A percentile compares a stretch with the other conserved stretches of the same genome.
phyloP scores from a whole-genome alignment of 2,888 invertebrate genomes.

The Sarcophaga rosellei region DNA sequence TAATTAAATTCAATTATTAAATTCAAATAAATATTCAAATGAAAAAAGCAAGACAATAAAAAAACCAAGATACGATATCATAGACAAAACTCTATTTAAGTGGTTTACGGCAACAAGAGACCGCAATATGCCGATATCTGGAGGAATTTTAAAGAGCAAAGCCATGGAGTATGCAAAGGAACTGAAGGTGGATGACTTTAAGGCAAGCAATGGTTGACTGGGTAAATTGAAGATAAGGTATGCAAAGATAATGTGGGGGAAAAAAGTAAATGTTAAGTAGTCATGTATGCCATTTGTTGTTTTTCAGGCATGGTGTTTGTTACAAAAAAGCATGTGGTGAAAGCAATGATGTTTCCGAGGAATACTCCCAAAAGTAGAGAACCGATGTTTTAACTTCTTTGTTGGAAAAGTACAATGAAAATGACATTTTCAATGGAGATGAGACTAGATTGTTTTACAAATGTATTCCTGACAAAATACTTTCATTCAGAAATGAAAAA shows the following conservation, averaged over 20 bases:
- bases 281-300: background rate
- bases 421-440: conserved; percentile 4
- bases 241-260: background rate
- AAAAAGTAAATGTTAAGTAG: too few relatives aligned
- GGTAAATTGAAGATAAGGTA: conserved; percentile 18
- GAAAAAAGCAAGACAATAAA: conserved; percentile 1
- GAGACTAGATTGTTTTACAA: conserved; percentile 20
- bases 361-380: conserved; percentile 17
- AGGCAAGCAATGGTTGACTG: conserved; percentile 28
- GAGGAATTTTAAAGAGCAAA: conserved; percentile 20
- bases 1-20: too few relatives aligned
- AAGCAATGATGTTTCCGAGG: conserved; percentile 25
- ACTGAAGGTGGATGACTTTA: conserved; percentile 25
- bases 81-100: background rate
- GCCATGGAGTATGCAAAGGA: conserved; percentile 23
- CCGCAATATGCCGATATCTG: conserved; percentile 1
- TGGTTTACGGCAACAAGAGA: background rate
- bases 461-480: conserved; percentile 10
- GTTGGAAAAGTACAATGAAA: conserved; percentile 15
- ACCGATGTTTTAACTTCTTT: background rate
- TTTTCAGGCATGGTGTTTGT: conserved; percentile 14
- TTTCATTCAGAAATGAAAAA: conserved; percentile 8
- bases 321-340: conserved; percentile 23
- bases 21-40: too few relatives aligned
- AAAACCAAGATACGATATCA: conserved; percentile 6